Conservation (phyloP, 2,888 invertebrate genomes). For the Phalera bucephala region DNA sequence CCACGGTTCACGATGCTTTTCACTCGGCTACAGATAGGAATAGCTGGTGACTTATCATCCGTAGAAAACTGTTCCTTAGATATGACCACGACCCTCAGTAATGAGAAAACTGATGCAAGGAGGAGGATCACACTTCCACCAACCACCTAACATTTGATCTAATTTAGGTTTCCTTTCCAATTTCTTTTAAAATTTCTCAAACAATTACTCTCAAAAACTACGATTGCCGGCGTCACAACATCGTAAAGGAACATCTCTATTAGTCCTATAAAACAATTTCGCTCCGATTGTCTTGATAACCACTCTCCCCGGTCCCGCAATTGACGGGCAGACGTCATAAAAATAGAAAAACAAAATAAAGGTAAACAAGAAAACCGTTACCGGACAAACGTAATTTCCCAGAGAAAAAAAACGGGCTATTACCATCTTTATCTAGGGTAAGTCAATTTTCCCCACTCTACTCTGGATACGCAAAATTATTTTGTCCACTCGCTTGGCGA, state of each 20-base stretch:
- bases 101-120: no score
- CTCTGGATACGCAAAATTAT: conserved; percentile 35
- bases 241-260: background rate
- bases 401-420: conserved; percentile 70
- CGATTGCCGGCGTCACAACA: no score
- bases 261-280: conserved; percentile 13
- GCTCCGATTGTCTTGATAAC: conserved; percentile 27
- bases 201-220: no score
- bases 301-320: conserved; percentile 17
- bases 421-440: conserved; percentile 78
- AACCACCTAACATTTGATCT: no score
- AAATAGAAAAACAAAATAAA: conserved; percentile 63
- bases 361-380: conserved; percentile 74
- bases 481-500: conserved; percentile 7
- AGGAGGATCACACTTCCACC: no score
- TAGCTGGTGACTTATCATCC: no score
- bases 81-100: no score
- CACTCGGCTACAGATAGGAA: no score
- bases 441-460: conserved; percentile 76
- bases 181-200: no score
- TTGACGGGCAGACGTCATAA: conserved; percentile 26
- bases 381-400: conserved; percentile 67
- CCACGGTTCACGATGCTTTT: no score
- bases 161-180: no score
- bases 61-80: no score